Evolutionary conservation across 1,140 invertebrate genomes (phyloP), one percentile per base, ranked within the genome.

Genomic region (Drosophila rufa): DNA sequence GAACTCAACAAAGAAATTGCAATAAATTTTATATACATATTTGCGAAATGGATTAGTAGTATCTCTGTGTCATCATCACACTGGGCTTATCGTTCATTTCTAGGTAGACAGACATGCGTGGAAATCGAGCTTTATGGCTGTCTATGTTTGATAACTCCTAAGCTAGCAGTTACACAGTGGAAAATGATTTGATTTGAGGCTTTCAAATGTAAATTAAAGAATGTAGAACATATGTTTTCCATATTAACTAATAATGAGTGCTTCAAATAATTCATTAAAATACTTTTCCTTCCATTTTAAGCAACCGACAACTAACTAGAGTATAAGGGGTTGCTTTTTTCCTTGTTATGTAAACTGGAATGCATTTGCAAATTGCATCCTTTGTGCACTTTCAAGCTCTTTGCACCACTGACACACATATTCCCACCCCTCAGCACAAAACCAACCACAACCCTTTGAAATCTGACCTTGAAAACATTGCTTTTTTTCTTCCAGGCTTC

Each of bases 351-450:
- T 45, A 25, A 65, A 45, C 62, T 25, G 14, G 30, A 33, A 65
- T 57, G 66, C 75, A 58, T 4, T 58, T 33, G 47, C 17, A 33
- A 62, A 40, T 9, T 75, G 70, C 47, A 74, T 61, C 33, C 17
- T 14, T 65, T 9, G 50, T 67, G 66, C 61, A 17, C 30, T 22
- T 27, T 67, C 11, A 27, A 47, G 33, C 30, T 56, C 59, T 42
- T 75, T 64, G 78, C 74, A 78, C 82, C 59, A 87, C 61, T 86
- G 82, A 86, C 82, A 86, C 79, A 85, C 64, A 66, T 82, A 62
- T 76, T 36, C 12, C 56, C 53, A 47, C 66, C 81, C 71, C 55
- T 22, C 1, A 2, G 22, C 38, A 14, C 15, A 51, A 48, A 9
- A 56, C 3, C 11, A 2, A 5, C 2, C 11, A 36, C 45, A 62